Base-by-base conservation (phyloP, 2,797 vertebrate species). In the Anableps anableps region DNA sequence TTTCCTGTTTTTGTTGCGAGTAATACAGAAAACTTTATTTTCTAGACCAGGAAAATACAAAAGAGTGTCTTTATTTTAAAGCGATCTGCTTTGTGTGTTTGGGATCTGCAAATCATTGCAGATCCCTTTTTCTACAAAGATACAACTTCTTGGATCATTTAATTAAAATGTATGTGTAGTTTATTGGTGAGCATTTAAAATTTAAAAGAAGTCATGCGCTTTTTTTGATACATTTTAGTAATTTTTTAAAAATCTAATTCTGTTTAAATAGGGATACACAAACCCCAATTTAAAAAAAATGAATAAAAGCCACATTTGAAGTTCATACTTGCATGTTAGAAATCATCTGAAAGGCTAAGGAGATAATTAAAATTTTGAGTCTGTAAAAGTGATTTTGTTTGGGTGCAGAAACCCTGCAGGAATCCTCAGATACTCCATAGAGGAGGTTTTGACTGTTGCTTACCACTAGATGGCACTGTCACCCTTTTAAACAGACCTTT, bases 401-500 rank as follows among this genome's bases (percentile, higher is more conserved):
- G n/a, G n/a, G 51, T 19, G 17, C 17, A 51, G 10, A 68, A 68
- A 41, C 4, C 21, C 36, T 26, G 21, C 17, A 26, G 6, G 1
- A 48, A 43, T 60, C 55, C 29, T 60, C n/a, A 19, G 23, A 17
- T 17, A 2, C 11, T n/a, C n/a, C 23, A n/a, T 41, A 5, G 10
- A 36, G 7, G 9, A 66, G 64, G 36, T 2, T 16, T 13, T 4
- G 17, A 41, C 43, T 70, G 41, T 36, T 5, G 1, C 23, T 60
- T 7, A 16, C 31, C 82, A 88, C 79, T 89, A 92, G 93, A 75
- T 88, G 91, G 90, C 90, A 86, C 31, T 43, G 21, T 85, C 31
- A 72, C n/a, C 41, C 53, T 80, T 68, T 26, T 26, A 70, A 74
- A 47, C 41, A 17, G 5, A 8, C 38, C 3, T 21, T 62, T 19